phyloP scores from a whole-genome alignment of 2,113 vertebrate species.

The Actenoides lindsayi region DNA sequence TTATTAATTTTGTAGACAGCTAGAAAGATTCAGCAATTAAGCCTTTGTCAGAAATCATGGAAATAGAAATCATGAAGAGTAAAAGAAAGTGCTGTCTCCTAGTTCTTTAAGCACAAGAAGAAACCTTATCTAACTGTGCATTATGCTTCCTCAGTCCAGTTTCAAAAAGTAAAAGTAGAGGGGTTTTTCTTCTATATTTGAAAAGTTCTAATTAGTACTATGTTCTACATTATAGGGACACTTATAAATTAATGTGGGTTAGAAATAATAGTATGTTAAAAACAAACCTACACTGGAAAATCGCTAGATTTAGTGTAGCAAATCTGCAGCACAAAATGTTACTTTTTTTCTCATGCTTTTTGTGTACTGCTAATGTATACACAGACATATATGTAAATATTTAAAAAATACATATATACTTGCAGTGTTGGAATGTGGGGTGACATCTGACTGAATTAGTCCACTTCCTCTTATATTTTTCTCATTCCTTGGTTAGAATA shows the following conservation, averaged over 20 bases:
- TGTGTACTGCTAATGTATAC: not conserved
- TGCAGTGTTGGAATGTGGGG: not conserved
- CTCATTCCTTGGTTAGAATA: not conserved
- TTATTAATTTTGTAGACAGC: not conserved
- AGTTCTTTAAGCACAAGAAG: not conserved
- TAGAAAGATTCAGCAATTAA: constrained; percentile 4
- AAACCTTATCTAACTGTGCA: not conserved
- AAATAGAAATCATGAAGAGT: not conserved
- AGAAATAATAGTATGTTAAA: constrained; percentile 14
- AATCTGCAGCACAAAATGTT: constrained; percentile 1
- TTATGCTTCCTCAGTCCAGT: not conserved
- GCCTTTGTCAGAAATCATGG: not conserved
- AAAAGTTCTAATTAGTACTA: not conserved
- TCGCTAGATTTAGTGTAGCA: not conserved
- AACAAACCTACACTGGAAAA: constrained; percentile 23
- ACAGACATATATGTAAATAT: not conserved
- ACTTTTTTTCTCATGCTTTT: not conserved
- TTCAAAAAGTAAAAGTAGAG: not conserved
- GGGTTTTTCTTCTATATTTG: not conserved
- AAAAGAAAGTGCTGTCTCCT: not conserved
- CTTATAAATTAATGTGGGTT: not conserved
- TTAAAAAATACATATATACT: not conserved
- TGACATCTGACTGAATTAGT: not conserved
- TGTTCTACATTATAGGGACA: not conserved
- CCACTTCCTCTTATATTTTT: not conserved